Conservation (phyloP, 2,797 vertebrate species). For the Rhabdophis nuchalis region DNA sequence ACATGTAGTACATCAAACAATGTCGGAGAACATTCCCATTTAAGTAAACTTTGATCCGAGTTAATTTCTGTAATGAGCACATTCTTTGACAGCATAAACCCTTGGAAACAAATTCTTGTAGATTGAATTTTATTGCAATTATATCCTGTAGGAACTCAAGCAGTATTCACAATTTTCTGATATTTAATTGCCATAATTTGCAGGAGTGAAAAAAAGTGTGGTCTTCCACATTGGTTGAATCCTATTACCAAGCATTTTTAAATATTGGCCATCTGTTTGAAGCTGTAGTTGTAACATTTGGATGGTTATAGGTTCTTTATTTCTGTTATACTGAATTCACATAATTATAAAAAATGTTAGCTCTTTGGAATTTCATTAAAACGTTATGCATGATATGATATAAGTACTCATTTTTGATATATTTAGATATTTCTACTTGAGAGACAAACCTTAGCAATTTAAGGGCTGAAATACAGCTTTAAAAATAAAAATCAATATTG, state of each 20-base stretch:
- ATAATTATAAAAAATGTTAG: not conserved
- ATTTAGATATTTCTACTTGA: not conserved
- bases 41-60: conserved; percentile 25
- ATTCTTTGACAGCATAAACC: not conserved
- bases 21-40: conserved; percentile 39
- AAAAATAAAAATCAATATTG: not conserved
- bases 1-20: conserved; percentile 12
- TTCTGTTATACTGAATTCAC: not conserved
- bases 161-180: not conserved
- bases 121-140: not conserved
- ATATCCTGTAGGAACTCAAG: not conserved
- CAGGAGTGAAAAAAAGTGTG: not conserved
- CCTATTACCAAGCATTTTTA: not conserved
- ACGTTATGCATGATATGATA: not conserved
- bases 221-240: not conserved
- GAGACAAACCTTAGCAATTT: not conserved
- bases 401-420: not conserved
- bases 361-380: not conserved
- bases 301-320: not conserved
- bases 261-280: not conserved
- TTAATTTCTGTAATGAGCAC: conserved; percentile 3
- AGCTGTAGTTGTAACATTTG: not conserved
- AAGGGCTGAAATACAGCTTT: not conserved
- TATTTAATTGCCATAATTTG: not conserved
- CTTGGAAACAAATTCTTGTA: not conserved